Conservation (phyloP, 1,140 invertebrate species). For the Rhyacophila brunnea region DNA sequence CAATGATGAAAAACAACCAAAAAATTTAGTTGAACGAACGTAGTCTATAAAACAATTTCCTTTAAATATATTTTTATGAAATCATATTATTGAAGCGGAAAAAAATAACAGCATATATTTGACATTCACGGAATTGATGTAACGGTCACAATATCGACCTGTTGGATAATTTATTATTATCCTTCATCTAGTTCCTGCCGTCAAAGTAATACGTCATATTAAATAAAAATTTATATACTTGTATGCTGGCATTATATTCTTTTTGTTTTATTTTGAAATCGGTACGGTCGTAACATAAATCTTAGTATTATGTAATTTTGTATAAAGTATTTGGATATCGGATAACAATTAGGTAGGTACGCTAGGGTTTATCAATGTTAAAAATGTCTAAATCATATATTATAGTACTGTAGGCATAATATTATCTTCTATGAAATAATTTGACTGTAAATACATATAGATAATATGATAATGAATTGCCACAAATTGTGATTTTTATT, state of each 20-base stretch:
- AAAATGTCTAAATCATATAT: neutral
- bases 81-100: no score
- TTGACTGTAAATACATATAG: slow-evolving; percentile 6
- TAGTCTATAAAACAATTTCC: no score
- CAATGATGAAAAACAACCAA: neutral
- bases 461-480: neutral
- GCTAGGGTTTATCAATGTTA: neutral
- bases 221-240: no score
- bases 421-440: neutral
- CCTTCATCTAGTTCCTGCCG: no score
- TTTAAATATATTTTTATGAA: no score
- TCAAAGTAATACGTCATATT: no score
- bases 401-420: neutral
- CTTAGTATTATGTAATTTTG: neutral
- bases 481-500: neutral
- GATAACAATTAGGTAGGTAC: neutral
- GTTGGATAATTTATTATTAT: no score
- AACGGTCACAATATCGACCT: no score
- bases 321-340: neutral
- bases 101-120: no score
- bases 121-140: no score
- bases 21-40: neutral
- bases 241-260: no score
- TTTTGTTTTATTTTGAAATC: neutral
- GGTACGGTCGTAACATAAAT: neutral